Base-by-base conservation (phyloP, 2,113 vertebrate genomes). In the Cricetomys ansorgei region DNA sequence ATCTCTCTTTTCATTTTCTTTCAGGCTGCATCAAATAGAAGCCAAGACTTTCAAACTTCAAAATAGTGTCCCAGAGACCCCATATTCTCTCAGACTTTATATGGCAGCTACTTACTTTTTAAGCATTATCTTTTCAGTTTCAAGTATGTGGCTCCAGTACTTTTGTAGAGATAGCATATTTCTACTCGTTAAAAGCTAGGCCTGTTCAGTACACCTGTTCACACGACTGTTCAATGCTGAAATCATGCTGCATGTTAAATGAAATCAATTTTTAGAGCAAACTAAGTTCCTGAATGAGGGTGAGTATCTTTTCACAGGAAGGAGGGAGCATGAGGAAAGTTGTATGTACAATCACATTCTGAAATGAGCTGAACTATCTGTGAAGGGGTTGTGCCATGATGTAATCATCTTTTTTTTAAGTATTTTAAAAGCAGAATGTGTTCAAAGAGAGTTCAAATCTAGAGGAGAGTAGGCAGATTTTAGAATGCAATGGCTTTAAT, bases 141-240 rank as follows among this genome's bases (percentile, higher is more conserved):
- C 48, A 92, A 29, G 76, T 85, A 48, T 81, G 91, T 89, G 85
- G 73, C 19, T 50, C 92, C 55, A 94, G n/a, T 85, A 29, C 95
- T 79, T 96, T 94, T 89, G 7, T 64, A 59, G 45, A 95, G 62
- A 48, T 65, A 65, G 37, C 62, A 89, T 3, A 92, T 75, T 97
- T 96, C 73, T 92, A 84, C 88, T 10, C 80, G 88, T 75, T 89
- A 88, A 81, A 65, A 69, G 17, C 43, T 25, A 88, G 27, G 84
- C 79, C 34, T 85, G 23, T 85, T 92, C 76, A 88, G 67, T 93
- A 62, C 55, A 93, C 50, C 93, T 96, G 87, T 89, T 96, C 89
- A 94, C 40, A 96, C 43, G 89, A 65, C 69, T 92, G 59, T 96
- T 97, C 96, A 97, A 90, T 96, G 95, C 62, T 96, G 89, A 95